Evolutionary conservation across 1,140 invertebrate species (phyloP).

Genomic region (Ostrea edulis): DNA sequence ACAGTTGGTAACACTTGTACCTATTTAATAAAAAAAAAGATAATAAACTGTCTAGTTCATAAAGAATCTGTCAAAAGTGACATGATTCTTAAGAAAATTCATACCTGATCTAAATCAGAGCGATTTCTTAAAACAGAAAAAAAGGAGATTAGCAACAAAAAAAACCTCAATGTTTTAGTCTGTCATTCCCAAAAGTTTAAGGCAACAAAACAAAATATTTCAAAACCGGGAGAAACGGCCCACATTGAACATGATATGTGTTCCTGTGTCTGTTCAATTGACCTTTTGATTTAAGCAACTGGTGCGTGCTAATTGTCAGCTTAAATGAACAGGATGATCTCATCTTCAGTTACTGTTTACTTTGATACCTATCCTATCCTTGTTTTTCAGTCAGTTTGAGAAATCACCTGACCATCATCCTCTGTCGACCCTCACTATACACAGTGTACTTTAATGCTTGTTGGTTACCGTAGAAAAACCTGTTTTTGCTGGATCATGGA

Average conservation of each 20-base stretch:
- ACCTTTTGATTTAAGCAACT: slow-evolving; percentile 9
- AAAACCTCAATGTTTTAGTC: background rate
- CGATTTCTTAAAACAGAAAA: background rate
- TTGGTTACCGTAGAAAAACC: background rate
- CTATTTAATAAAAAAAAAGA: background rate
- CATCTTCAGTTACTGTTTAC: background rate
- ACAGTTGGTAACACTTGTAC: background rate
- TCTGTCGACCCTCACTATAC: background rate
- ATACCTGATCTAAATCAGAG: background rate
- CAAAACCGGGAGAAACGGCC: background rate
- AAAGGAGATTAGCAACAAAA: background rate
- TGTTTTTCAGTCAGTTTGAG: slow-evolving; percentile 16
- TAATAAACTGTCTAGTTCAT: background rate
- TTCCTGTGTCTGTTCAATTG: slow-evolving; percentile 11
- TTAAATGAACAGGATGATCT: slow-evolving; percentile 25
- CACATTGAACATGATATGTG: background rate
- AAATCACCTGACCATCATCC: background rate
- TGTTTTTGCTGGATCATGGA: background rate
- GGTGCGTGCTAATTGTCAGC: background rate
- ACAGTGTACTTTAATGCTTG: background rate
- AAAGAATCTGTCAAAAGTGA: background rate
- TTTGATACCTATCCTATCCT: background rate
- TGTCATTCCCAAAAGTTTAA: background rate
- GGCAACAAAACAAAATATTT: slow-evolving; percentile 5
- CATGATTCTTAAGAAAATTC: slow-evolving; percentile 8